These are phyloP conservation scores for Euzophera pinguis DNA, from an alignment of 2,888 invertebrate species.

Conservation along the genomic window DNA sequence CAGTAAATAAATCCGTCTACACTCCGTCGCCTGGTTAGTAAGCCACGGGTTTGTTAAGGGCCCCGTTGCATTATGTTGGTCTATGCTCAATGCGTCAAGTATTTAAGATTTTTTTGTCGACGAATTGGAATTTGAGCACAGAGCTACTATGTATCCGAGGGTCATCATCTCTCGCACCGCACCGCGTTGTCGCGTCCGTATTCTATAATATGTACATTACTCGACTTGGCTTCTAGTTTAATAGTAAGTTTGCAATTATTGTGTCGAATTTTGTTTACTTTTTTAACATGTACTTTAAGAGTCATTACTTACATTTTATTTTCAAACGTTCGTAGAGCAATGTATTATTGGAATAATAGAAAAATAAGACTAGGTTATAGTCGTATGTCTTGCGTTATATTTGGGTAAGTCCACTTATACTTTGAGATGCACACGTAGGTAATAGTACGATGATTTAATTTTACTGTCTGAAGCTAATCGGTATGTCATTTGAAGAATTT, in stretches of 20 bases:
- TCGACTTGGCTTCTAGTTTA: constrained; percentile 70
- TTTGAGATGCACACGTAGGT: constrained; percentile 69
- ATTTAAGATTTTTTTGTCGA: constrained; percentile 14
- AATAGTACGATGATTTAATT: constrained; percentile 62
- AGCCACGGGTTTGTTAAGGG: constrained; percentile 39
- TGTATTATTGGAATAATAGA: constrained; percentile 66
- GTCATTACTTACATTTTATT: constrained; percentile 45
- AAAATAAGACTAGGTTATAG: constrained; percentile 70
- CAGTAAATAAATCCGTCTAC: constrained; percentile 74
- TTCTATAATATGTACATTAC: constrained; percentile 62
- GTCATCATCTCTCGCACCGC: constrained; percentile 48
- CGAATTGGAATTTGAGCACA: not conserved
- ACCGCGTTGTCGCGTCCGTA: constrained; percentile 63
- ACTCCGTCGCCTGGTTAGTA: constrained; percentile 69
- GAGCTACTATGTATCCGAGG: constrained; percentile 23
- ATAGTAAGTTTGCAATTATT: constrained; percentile 64
- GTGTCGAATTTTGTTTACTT: constrained; percentile 55
- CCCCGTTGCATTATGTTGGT: constrained; percentile 15
- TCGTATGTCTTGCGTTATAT: constrained; percentile 67
- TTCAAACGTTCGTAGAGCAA: constrained; percentile 58
- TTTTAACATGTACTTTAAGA: constrained; percentile 66
- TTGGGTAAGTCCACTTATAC: constrained; percentile 72
- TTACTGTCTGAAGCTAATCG: constrained; percentile 69
- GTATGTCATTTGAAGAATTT: constrained; percentile 65
- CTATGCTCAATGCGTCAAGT: constrained; percentile 17